phyloP scores from a whole-genome alignment of 1,140 invertebrate genomes.

The Drosophila tristis region DNA sequence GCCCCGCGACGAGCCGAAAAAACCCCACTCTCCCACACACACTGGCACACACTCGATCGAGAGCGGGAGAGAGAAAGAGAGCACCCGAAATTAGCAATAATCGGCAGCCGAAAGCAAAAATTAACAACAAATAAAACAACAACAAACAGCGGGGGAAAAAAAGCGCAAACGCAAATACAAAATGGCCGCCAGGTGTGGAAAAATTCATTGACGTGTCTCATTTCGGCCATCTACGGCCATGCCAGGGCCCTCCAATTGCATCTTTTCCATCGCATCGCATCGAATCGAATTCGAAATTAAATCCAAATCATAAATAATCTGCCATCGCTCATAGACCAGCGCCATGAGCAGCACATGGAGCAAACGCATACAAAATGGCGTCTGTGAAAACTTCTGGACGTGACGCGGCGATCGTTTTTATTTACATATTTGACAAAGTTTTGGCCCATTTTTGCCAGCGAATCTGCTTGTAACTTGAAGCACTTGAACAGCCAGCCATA shows the following conservation, averaged over 20 bases:
- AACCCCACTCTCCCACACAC: constrained; percentile 18
- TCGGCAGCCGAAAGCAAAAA: constrained; percentile 38
- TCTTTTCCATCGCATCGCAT: constrained; percentile 14
- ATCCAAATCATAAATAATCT: too few relatives aligned
- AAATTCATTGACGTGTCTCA: constrained; percentile 57
- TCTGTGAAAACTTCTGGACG: constrained; percentile 6
- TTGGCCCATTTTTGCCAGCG: neutral
- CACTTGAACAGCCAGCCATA: neutral
- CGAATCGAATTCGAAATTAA: constrained; percentile 12
- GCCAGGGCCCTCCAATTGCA: constrained; percentile 14
- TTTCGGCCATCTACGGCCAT: constrained; percentile 29
- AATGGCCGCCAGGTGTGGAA: constrained; percentile 67
- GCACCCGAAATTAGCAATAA: constrained; percentile 66
- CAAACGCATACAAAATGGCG: constrained; percentile 42
- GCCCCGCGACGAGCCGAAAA: neutral
- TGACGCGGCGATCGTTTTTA: constrained; percentile 2
- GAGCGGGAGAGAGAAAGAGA: constrained; percentile 11
- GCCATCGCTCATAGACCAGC: neutral
- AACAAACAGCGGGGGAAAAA: constrained; percentile 22
- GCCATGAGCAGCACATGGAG: neutral
- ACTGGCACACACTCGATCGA: constrained; percentile 37
- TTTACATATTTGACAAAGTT: constrained; percentile 14
- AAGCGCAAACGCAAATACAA: constrained; percentile 33
- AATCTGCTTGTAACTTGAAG: constrained; percentile 4
- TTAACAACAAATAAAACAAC: constrained; percentile 37